Percentiles rank a stretch among this genome's conserved stretches.
phyloP scores from a whole-genome alignment of 2,113 vertebrate species.

The Carassius carassius region DNA sequence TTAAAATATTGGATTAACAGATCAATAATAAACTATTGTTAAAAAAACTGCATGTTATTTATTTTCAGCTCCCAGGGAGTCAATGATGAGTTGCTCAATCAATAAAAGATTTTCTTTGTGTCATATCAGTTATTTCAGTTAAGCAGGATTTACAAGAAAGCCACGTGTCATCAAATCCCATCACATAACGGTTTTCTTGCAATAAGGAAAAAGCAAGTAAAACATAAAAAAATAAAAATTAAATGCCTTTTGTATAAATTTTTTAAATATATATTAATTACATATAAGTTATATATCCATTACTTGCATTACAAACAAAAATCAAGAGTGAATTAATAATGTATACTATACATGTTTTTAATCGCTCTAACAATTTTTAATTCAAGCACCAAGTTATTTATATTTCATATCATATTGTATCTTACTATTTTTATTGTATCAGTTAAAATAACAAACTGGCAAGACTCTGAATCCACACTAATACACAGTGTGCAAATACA shows the following conservation, averaged over 20 bases:
- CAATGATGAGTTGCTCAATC: too few relatives aligned
- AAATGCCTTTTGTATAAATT: neutral
- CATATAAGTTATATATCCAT: too few relatives aligned
- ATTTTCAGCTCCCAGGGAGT: neutral
- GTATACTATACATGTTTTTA: neutral
- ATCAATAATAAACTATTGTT: neutral
- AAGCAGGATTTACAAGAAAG: neutral
- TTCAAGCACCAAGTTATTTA: neutral
- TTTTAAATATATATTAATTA: neutral
- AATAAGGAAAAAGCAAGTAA: neutral
- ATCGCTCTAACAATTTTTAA: neutral
- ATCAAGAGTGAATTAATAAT: neutral
- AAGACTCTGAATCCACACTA: neutral
- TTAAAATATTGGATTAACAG: neutral
- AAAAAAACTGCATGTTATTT: neutral
- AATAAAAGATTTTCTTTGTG: neutral
- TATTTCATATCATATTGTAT: neutral
- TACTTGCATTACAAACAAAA: neutral
- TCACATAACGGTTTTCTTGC: neutral
- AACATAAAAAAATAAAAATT: neutral
- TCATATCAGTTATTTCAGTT: neutral
- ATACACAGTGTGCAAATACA: neutral
- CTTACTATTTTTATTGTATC: neutral
- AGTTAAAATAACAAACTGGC: neutral
- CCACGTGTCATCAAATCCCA: neutral